Percentiles rank a stretch among this genome's conserved stretches.
phyloP scores from a whole-genome alignment of 2,113 vertebrate genomes.

The Lepus timidus region DNA sequence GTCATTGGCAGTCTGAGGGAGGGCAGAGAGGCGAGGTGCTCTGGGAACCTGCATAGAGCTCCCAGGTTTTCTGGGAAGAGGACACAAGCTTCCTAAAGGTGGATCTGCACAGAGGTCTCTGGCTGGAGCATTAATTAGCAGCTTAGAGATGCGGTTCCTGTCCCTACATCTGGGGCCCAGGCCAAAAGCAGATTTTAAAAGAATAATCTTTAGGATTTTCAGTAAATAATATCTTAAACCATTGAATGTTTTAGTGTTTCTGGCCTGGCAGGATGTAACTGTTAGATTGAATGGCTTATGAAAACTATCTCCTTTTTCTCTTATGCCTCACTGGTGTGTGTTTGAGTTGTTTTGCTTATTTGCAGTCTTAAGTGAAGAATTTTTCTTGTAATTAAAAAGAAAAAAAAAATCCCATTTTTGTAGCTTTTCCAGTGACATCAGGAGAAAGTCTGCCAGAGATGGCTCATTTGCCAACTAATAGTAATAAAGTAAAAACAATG shows the following conservation, averaged over 20 bases:
- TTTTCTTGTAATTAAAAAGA: constrained; percentile 68
- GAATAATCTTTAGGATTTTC: neutral
- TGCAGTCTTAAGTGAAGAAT: constrained; percentile 51
- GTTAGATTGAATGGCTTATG: constrained; percentile 6
- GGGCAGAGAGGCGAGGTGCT: neutral
- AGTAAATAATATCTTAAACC: constrained; percentile 19
- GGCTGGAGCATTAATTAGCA: neutral
- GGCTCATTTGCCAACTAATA: constrained; percentile 80
- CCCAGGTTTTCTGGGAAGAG: neutral
- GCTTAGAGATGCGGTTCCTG: neutral
- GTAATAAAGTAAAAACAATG: constrained; percentile 73
- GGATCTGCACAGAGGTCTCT: neutral
- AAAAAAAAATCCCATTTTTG: constrained; percentile 65
- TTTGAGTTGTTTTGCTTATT: constrained; percentile 54
- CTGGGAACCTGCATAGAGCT: neutral
- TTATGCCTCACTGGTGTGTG: neutral
- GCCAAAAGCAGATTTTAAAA: neutral
- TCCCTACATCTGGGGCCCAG: neutral
- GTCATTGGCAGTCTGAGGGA: neutral
- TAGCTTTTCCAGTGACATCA: constrained; percentile 83
- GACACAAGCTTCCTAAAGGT: neutral
- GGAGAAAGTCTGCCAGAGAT: constrained; percentile 74
- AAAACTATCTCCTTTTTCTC: neutral
- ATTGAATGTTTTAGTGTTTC: neutral
- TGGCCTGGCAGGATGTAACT: neutral